These are phyloP conservation scores for Latheticus oryzae DNA, from an alignment of 2,888 invertebrate species.

Conservation along the genomic window DNA sequence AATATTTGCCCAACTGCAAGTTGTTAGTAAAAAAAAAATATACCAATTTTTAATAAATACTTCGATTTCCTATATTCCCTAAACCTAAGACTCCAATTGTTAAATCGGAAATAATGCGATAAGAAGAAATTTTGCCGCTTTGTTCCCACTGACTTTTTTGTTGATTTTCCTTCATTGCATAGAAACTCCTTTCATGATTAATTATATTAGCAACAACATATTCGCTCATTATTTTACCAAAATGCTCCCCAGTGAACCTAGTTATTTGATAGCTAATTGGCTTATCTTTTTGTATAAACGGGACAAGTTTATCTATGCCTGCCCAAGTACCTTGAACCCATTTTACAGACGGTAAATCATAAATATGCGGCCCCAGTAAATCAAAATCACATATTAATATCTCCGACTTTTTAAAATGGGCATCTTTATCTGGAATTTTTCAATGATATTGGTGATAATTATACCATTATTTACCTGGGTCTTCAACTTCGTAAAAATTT, in stretches of 20 bases:
- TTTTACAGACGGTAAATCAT: slow-evolving; percentile 62
- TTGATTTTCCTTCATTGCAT: slow-evolving; percentile 61
- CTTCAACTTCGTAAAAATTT: slow-evolving; percentile 28
- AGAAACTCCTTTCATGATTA: slow-evolving; percentile 65
- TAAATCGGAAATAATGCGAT: slow-evolving; percentile 65
- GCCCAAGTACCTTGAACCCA: slow-evolving; percentile 68
- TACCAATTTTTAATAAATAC: slow-evolving; percentile 54
- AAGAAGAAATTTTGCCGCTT: slow-evolving; percentile 59
- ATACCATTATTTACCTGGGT: slow-evolving; percentile 24
- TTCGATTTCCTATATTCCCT: slow-evolving; percentile 68
- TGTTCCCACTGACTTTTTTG: slow-evolving; percentile 56
- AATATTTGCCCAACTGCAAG: slow-evolving; percentile 65
- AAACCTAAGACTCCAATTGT: slow-evolving; percentile 69
- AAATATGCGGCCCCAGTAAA: slow-evolving; percentile 60
- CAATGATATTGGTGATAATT: not conserved
- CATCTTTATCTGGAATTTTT: slow-evolving; percentile 20
- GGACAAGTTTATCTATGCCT: slow-evolving; percentile 61
- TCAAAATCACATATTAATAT: slow-evolving; percentile 64
- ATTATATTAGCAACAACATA: slow-evolving; percentile 67
- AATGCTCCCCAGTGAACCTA: slow-evolving; percentile 64
- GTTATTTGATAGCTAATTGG: slow-evolving; percentile 55
- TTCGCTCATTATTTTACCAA: slow-evolving; percentile 67
- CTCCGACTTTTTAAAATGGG: slow-evolving; percentile 58
- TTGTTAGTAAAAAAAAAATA: slow-evolving; percentile 10
- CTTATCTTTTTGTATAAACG: slow-evolving; percentile 52